A percentile compares a stretch with the other conserved stretches of the same genome.
These are phyloP conservation scores for Bungarus multicinctus DNA, from an alignment of 2,113 vertebrate species.

Conservation along the genomic window DNA sequence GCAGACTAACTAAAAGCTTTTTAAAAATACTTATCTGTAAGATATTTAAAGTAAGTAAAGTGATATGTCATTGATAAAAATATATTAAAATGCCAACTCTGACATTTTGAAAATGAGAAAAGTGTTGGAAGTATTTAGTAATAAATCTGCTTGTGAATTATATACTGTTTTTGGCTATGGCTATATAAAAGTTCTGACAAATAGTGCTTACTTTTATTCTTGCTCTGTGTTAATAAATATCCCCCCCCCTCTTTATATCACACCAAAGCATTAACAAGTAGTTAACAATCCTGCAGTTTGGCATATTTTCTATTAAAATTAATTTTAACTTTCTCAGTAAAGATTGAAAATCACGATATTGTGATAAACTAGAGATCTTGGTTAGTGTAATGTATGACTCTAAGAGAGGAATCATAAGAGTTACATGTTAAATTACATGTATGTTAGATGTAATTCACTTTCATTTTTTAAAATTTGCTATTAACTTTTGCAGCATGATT, in stretches of 20 bases:
- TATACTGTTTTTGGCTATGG: not conserved
- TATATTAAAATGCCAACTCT: slow-evolving; percentile 22
- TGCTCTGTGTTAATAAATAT: not conserved
- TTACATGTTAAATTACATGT: not conserved
- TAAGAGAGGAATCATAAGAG: not conserved
- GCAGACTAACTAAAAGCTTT: not conserved
- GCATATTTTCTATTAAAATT: not conserved
- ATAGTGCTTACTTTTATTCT: not conserved
- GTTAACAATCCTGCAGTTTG: not conserved
- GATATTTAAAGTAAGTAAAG: not conserved
- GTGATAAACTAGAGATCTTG: not conserved
- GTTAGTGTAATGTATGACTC: not conserved
- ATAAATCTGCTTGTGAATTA: slow-evolving; percentile 22
- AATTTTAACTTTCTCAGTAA: not conserved
- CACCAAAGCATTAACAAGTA: not conserved
- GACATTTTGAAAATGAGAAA: not conserved
- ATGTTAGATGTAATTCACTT: not conserved
- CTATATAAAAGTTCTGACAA: not conserved
- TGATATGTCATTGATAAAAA: not conserved
- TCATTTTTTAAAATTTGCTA: not conserved
- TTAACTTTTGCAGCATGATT: not conserved
- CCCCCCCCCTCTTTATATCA: not conserved
- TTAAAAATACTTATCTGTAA: not conserved
- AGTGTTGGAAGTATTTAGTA: not conserved
- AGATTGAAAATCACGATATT: not conserved